phyloP scores from a whole-genome alignment of 37 sponge, comb jelly and placozoan species.

The Spongilla lacustris region DNA sequence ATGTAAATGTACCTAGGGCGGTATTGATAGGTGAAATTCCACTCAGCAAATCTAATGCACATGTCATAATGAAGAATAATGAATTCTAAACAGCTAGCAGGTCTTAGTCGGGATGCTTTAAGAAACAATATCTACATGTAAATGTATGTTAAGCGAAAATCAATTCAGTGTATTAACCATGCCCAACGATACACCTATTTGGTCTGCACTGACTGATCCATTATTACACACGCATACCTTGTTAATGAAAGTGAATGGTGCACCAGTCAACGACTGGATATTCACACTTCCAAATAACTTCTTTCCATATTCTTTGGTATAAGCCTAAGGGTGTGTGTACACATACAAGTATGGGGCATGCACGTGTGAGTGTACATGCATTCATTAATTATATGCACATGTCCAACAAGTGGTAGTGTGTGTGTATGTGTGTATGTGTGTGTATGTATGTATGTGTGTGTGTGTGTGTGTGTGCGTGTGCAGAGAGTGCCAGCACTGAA shows the following conservation, averaged over 20 bases:
- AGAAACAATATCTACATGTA: too few relatives aligned
- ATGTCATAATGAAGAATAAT: too few relatives aligned
- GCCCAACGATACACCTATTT: not conserved
- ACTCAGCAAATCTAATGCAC: too few relatives aligned
- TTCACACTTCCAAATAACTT: constrained; percentile 53
- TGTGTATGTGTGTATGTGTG: not conserved
- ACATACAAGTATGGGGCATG: too few relatives aligned
- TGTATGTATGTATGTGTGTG: not conserved
- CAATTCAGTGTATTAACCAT: too few relatives aligned
- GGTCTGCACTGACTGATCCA: not conserved
- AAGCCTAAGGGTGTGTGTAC: constrained; percentile 20
- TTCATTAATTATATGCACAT: too few relatives aligned
- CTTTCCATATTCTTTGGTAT: constrained; percentile 65
- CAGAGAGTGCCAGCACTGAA: not conserved
- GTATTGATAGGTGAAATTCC: too few relatives aligned
- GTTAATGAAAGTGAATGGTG: constrained; percentile 71
- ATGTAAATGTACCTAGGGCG: too few relatives aligned
- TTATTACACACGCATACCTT: constrained; percentile 44
- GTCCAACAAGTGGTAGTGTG: not conserved
- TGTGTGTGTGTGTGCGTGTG: not conserved
- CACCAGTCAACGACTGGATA: constrained; percentile 55
- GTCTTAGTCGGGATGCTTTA: too few relatives aligned
- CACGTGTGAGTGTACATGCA: too few relatives aligned
- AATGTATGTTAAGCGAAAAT: too few relatives aligned
- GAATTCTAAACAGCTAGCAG: too few relatives aligned